Conservation (phyloP, 2,888 invertebrate species). For the Hirtodrosophila histrioides region DNA sequence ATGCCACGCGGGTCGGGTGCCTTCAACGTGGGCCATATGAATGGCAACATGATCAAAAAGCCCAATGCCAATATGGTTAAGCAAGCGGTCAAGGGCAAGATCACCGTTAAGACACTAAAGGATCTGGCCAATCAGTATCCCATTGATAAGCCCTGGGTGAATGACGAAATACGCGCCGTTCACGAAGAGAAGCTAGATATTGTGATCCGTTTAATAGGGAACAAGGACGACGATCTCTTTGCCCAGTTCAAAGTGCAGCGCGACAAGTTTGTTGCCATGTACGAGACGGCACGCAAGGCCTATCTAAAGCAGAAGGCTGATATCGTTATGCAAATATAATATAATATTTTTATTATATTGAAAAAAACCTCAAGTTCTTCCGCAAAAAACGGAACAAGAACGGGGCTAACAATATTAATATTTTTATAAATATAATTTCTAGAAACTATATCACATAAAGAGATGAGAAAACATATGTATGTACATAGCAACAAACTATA, state of each 20-base stretch:
- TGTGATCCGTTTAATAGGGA: constrained; percentile 84
- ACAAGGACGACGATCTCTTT: constrained; percentile 86
- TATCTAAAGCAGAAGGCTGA: constrained; percentile 85
- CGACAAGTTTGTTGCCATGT: constrained; percentile 86
- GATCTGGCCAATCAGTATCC: constrained; percentile 84
- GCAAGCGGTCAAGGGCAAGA: constrained; percentile 75
- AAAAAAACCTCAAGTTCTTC: too few relatives aligned
- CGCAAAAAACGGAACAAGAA: too few relatives aligned
- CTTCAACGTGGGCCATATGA: constrained; percentile 50
- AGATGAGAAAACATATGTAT: too few relatives aligned
- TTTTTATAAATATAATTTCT: background rate
- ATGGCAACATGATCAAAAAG: constrained; percentile 69
- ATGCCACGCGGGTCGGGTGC: constrained; percentile 56
- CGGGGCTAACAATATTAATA: too few relatives aligned
- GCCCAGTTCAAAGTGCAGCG: constrained; percentile 86
- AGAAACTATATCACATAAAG: too few relatives aligned
- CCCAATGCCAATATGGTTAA: constrained; percentile 75
- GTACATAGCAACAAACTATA: constrained; percentile 5
- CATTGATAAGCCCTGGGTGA: constrained; percentile 87
- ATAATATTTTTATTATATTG: background rate
- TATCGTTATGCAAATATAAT: constrained; percentile 59
- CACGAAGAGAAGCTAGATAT: constrained; percentile 86
- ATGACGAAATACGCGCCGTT: constrained; percentile 85
- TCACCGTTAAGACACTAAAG: constrained; percentile 82
- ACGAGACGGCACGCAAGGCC: constrained; percentile 86